A percentile compares a stretch with the other conserved stretches of the same genome.
Conservation (phyloP, 1,140 invertebrate species). For the Drosophila burlai region DNA sequence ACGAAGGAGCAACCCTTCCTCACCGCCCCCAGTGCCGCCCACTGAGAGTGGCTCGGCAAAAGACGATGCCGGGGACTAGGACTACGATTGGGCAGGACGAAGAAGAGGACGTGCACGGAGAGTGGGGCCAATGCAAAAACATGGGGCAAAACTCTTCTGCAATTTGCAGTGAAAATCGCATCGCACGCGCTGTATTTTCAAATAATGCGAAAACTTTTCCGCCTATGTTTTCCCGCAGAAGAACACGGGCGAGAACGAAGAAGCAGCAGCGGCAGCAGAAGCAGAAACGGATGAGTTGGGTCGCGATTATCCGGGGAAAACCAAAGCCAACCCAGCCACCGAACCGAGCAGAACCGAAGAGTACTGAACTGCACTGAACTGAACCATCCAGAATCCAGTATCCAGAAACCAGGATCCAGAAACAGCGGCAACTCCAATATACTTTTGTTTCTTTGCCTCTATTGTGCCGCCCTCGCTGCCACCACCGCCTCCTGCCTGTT, state of each 20-base stretch:
- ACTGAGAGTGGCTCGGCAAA: slow-evolving; percentile 6
- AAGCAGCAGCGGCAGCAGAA: not conserved
- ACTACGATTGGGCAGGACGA: slow-evolving; percentile 29
- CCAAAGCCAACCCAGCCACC: slow-evolving; percentile 24
- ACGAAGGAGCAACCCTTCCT: slow-evolving; percentile 44
- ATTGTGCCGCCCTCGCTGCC: slow-evolving; percentile 53
- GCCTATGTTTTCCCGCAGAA: slow-evolving; percentile 61
- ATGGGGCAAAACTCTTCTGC: slow-evolving; percentile 71
- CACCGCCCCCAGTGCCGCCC: slow-evolving; percentile 5
- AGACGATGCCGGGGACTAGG: slow-evolving; percentile 14
- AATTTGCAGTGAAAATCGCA: slow-evolving; percentile 77
- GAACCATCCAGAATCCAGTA: slow-evolving; percentile 25
- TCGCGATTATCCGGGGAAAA: slow-evolving; percentile 32
- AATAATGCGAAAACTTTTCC: slow-evolving; percentile 82
- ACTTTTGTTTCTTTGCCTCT: slow-evolving; percentile 78
- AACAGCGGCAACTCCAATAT: slow-evolving; percentile 65
- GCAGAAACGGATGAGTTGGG: slow-evolving; percentile 36
- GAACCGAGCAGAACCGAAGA: slow-evolving; percentile 23
- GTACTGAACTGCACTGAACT: slow-evolving; percentile 21
- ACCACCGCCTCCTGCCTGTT: slow-evolving; percentile 10
- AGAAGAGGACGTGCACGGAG: slow-evolving; percentile 5
- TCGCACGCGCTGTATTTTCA: slow-evolving; percentile 78
- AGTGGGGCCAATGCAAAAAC: slow-evolving; percentile 64
- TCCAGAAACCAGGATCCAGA: slow-evolving; percentile 22
- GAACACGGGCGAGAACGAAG: slow-evolving; percentile 25